These are phyloP conservation scores for Aspiorhynchus laticeps DNA, from an alignment of 2,113 vertebrate genomes.

Conservation along the genomic window DNA sequence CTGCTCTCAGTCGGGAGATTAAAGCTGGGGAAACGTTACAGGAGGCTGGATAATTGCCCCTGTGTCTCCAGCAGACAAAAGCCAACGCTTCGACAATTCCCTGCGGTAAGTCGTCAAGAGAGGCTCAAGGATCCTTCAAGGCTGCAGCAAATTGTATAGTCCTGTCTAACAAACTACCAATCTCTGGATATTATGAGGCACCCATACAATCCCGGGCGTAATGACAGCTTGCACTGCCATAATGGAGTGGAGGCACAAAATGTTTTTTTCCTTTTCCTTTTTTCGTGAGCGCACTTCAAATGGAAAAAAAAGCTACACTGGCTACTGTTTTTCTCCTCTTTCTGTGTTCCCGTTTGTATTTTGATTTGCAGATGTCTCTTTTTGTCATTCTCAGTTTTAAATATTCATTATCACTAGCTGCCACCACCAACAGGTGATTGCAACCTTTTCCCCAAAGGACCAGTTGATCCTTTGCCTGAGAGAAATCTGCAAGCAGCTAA, in stretches of 20 bases:
- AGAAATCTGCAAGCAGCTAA: slow-evolving; percentile 65
- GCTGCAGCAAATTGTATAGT: slow-evolving; percentile 78
- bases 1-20: slow-evolving; percentile 78
- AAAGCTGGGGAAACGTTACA: slow-evolving; percentile 81
- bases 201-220: slow-evolving; percentile 70
- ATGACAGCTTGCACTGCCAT: slow-evolving; percentile 74
- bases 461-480: slow-evolving; percentile 62
- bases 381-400: slow-evolving; percentile 56
- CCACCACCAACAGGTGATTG: slow-evolving; percentile 69
- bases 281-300: slow-evolving; percentile 64
- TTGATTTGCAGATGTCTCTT: slow-evolving; percentile 67
- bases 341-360: slow-evolving; percentile 66
- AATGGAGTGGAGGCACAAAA: slow-evolving; percentile 72
- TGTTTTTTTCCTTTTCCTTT: slow-evolving; percentile 58
- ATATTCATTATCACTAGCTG: slow-evolving; percentile 60
- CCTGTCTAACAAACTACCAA: slow-evolving; percentile 81
- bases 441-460: slow-evolving; percentile 65
- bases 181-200: slow-evolving; percentile 79
- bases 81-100: slow-evolving; percentile 77
- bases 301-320: slow-evolving; percentile 69
- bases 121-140: slow-evolving; percentile 77
- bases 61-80: slow-evolving; percentile 77
- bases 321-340: slow-evolving; percentile 52
- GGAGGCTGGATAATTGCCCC: slow-evolving; percentile 79
- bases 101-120: slow-evolving; percentile 72